Conservation (phyloP, 2,888 invertebrate genomes). For the Drosophila parthenogenetica region DNA sequence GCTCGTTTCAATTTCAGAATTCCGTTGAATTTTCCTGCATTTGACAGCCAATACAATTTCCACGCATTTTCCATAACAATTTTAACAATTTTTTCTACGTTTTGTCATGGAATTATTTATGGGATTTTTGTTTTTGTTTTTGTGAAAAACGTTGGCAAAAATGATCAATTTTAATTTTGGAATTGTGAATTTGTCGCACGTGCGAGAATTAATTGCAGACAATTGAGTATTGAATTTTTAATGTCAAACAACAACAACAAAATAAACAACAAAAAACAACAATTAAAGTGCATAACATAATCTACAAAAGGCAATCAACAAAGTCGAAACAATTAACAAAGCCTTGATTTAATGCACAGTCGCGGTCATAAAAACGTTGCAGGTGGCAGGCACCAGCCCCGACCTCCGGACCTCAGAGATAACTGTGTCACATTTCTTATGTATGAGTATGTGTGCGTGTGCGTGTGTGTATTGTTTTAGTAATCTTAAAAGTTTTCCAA, state of each 20-base stretch:
- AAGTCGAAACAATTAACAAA: slow-evolving; percentile 36
- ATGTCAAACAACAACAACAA: slow-evolving; percentile 15
- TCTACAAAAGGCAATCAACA: slow-evolving; percentile 11
- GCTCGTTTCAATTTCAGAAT: slow-evolving; percentile 13
- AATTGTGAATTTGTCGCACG: slow-evolving; percentile 56
- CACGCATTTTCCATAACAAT: slow-evolving; percentile 7
- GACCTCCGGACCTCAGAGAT: not conserved
- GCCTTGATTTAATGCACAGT: slow-evolving; percentile 12
- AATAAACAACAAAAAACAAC: not conserved
- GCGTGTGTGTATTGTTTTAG: not conserved
- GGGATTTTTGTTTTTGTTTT: slow-evolving; percentile 29
- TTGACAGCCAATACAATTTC: slow-evolving; percentile 34
- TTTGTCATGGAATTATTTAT: slow-evolving; percentile 38
- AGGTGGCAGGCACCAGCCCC: slow-evolving; percentile 5
- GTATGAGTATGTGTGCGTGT: not conserved
- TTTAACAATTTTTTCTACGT: not conserved
- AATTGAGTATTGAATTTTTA: slow-evolving; percentile 54
- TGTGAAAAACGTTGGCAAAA: not conserved
- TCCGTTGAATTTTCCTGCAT: slow-evolving; percentile 13
- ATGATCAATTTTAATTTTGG: slow-evolving; percentile 11
- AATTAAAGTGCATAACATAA: slow-evolving; percentile 2
- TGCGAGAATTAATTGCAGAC: slow-evolving; percentile 42
- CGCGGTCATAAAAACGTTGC: slow-evolving; percentile 23
- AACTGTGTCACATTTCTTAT: slow-evolving; percentile 9
- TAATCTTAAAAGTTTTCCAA: slow-evolving; percentile 23